Conservation (phyloP, 30 jellyfish, hydroid and myxozoan genomes). For the Calvadosia cruxmelitensis region DNA sequence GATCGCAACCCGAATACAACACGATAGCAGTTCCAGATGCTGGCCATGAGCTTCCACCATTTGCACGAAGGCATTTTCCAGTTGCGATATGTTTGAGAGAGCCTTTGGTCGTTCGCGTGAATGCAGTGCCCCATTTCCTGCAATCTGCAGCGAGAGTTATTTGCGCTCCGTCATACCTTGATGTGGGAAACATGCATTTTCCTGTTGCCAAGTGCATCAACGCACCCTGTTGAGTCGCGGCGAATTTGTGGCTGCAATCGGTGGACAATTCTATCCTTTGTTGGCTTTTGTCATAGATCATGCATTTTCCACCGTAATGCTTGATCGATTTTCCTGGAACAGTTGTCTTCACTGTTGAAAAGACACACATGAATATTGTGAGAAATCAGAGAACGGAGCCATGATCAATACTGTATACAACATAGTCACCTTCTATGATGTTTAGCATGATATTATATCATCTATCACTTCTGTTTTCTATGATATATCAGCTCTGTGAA, state of each 20-base stretch:
- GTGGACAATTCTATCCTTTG: no score
- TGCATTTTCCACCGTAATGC: no score
- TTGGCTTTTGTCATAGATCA: no score
- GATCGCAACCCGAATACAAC: background rate
- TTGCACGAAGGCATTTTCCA: background rate
- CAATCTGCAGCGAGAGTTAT: background rate
- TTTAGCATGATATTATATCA: no score
- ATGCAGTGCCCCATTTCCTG: background rate
- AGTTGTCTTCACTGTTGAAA: no score
- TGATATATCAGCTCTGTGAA: no score
- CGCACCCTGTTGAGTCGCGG: background rate
- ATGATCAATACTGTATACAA: no score
- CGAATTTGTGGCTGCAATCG: background rate
- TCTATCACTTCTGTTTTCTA: no score
- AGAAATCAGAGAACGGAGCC: no score
- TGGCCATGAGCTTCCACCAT: background rate
- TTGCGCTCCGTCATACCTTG: background rate
- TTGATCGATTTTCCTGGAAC: no score
- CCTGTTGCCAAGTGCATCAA: background rate
- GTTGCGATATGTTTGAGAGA: background rate
- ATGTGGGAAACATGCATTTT: background rate
- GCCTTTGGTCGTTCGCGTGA: background rate
- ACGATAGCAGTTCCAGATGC: background rate
- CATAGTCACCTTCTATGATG: no score
- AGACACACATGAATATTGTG: no score